phyloP scores from a whole-genome alignment of 1,140 invertebrate species.

The Camponotus floridanus region DNA sequence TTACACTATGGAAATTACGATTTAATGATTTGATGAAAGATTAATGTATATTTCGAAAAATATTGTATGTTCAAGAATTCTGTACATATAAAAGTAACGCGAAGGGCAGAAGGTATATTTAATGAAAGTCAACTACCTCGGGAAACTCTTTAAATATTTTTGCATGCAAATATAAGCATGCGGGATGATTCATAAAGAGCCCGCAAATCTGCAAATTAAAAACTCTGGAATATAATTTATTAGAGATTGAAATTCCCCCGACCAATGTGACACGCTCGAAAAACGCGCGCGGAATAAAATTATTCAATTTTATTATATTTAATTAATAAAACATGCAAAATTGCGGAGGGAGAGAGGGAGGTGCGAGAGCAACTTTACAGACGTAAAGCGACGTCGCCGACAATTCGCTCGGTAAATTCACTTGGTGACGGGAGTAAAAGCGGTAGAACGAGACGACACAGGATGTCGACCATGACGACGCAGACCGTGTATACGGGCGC shows the following conservation, averaged over 20 bases:
- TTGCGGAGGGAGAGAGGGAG: background rate
- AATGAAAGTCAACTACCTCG: background rate
- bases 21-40: background rate
- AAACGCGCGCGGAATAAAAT: no score
- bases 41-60: background rate
- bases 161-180: no score
- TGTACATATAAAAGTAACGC: background rate
- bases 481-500: background rate
- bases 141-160: no score
- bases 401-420: conserved; percentile 30
- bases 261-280: no score
- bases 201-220: no score
- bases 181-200: no score
- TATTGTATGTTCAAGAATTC: background rate
- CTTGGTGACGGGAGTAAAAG: conserved; percentile 45
- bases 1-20: background rate
- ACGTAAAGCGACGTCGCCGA: background rate
- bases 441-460: background rate
- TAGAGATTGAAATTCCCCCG: no score
- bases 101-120: background rate
- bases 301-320: no score
- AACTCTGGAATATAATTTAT: no score
- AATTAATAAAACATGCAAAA: conserved; percentile 8
- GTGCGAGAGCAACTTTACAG: background rate
- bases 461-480: conserved; percentile 23